Percentiles rank a stretch among this genome's conserved stretches.
Conservation (phyloP, 2,113 vertebrate genomes). For the Salvelinus namaycush region DNA sequence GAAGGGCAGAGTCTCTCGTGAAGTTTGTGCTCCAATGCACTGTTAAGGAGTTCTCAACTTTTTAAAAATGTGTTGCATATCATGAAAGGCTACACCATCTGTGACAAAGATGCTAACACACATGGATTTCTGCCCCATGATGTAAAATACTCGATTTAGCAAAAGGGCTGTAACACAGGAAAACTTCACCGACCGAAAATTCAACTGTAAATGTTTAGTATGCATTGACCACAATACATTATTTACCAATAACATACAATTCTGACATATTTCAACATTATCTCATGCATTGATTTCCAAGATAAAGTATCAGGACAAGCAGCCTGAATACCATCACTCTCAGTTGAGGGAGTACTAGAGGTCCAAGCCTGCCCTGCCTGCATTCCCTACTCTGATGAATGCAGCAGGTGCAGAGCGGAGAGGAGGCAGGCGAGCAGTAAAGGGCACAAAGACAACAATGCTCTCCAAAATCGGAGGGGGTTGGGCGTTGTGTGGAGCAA, state of each 20-base stretch:
- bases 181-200: background rate
- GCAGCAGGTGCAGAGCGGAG: constrained; percentile 66
- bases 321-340: background rate
- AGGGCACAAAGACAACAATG: constrained; percentile 67
- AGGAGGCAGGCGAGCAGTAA: constrained; percentile 9
- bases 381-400: constrained; percentile 41
- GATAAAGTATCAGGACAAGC: background rate
- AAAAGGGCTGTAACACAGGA: background rate
- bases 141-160: background rate
- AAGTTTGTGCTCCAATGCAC: background rate
- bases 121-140: background rate
- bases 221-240: background rate
- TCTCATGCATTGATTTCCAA: background rate
- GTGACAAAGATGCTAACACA: too few species aligned
- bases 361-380: background rate
- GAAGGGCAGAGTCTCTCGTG: background rate
- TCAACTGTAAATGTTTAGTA: background rate
- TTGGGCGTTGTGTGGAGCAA: constrained; percentile 37
- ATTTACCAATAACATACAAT: background rate
- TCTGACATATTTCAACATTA: background rate
- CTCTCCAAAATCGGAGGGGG: constrained; percentile 41
- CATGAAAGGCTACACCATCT: too few species aligned
- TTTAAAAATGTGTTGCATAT: background rate
- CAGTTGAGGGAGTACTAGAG: background rate
- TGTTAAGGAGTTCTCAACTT: background rate